Percentiles rank a stretch among this genome's conserved stretches.
phyloP scores from a whole-genome alignment of 2,888 invertebrate species.

The Aleiodes testaceus region DNA sequence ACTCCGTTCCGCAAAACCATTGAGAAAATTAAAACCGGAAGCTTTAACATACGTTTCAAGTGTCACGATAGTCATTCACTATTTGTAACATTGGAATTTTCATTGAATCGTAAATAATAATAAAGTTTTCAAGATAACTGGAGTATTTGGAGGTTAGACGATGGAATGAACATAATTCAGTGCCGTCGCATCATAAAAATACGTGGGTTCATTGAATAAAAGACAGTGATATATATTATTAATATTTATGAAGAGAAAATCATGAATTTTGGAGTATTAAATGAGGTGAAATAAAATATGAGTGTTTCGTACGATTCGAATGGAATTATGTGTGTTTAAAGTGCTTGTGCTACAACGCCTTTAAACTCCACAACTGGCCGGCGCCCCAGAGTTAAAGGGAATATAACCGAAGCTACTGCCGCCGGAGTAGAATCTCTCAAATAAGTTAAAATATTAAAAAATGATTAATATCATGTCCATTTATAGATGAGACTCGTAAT shows the following conservation, averaged over 20 bases:
- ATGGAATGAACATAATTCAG: not conserved
- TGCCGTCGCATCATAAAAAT: constrained; percentile 46
- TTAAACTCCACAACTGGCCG: constrained; percentile 58
- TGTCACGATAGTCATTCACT: constrained; percentile 5
- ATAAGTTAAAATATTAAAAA: no score
- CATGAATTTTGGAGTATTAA: not conserved
- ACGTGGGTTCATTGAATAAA: not conserved
- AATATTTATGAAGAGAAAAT: not conserved
- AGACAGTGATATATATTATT: not conserved
- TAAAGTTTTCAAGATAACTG: not conserved
- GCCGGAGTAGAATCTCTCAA: constrained; percentile 23
- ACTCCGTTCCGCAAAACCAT: constrained; percentile 41
- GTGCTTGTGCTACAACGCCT: constrained; percentile 37
- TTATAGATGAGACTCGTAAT: not conserved
- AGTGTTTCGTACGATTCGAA: not conserved
- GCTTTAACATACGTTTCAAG: constrained; percentile 27
- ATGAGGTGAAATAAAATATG: not conserved
- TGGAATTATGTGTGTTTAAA: constrained; percentile 28
- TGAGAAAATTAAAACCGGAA: constrained; percentile 52
- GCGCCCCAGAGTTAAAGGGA: constrained; percentile 67
- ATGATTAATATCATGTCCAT: no score
- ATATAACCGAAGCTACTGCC: constrained; percentile 56
- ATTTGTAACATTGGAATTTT: not conserved
- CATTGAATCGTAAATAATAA: not conserved
- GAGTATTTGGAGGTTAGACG: not conserved